Percentiles rank a stretch among this genome's conserved stretches.
phyloP scores from a whole-genome alignment of 1,140 invertebrate species.

The Melanaphis sacchari region DNA sequence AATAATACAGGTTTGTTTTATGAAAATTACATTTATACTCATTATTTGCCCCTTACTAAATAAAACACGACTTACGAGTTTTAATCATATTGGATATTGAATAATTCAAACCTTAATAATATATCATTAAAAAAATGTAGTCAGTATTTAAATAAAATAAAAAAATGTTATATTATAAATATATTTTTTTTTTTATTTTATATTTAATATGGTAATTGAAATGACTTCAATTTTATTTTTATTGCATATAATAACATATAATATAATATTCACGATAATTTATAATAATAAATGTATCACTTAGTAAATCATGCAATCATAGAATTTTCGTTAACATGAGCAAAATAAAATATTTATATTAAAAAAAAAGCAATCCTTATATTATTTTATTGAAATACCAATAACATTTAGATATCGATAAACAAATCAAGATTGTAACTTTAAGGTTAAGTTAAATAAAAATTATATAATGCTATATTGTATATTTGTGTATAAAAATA shows the following conservation, averaged over 20 bases:
- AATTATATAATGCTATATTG: background rate
- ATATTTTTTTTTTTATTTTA: too few species aligned
- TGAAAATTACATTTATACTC: background rate
- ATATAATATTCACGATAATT: background rate
- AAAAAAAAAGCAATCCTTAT: background rate
- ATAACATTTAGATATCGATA: background rate
- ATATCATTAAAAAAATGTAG: background rate
- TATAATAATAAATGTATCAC: background rate
- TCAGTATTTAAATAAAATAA: background rate
- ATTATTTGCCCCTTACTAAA: background rate
- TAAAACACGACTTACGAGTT: background rate
- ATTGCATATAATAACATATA: background rate
- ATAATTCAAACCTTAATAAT: background rate
- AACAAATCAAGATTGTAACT: background rate
- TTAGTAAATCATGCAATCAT: background rate
- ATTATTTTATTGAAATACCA: too few species aligned
- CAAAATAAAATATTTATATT: background rate
- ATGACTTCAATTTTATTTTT: background rate
- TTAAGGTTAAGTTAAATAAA: background rate
- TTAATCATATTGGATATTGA: background rate
- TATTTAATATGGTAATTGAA: background rate
- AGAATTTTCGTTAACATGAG: too few species aligned
- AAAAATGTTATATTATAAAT: too few species aligned
- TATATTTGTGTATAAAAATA: too few species aligned
- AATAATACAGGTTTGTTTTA: background rate